Conservation (phyloP, 2,797 vertebrate species). For the Taenioides sp. region DNA sequence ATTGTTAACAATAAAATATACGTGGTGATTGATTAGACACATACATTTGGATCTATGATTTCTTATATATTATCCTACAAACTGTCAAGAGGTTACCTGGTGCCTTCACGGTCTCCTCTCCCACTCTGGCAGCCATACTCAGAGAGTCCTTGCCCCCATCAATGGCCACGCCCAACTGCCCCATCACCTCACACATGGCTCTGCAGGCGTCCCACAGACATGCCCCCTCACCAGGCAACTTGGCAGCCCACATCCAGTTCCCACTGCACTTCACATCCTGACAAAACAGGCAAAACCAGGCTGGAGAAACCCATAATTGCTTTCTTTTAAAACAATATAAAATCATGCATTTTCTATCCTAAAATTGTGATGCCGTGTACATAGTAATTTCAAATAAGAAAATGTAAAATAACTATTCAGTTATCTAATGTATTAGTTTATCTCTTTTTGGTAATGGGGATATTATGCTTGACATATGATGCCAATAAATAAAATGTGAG, state of each 20-base stretch:
- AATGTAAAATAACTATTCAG: too few relatives aligned
- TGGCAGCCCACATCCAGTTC: conserved; percentile 97
- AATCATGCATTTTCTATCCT: not conserved
- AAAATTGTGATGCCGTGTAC: too few relatives aligned
- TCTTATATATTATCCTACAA: not conserved
- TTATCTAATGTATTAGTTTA: not conserved
- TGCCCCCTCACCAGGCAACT: conserved; percentile 85
- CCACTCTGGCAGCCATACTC: conserved; percentile 91
- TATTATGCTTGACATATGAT: not conserved
- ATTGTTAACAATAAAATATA: too few relatives aligned
- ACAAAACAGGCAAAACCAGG: conserved; percentile 13
- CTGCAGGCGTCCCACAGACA: conserved; percentile 84
- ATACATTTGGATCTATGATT: too few relatives aligned
- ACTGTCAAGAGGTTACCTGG: conserved; percentile 75
- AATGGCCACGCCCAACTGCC: conserved; percentile 85
- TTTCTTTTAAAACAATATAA: not conserved
- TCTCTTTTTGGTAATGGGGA: not conserved
- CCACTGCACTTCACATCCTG: conserved; percentile 95
- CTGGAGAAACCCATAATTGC: not conserved
- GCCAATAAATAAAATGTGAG: not conserved
- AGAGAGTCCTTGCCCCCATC: conserved; percentile 95
- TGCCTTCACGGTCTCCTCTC: conserved; percentile 84
- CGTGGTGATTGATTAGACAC: too few relatives aligned
- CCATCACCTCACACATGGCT: conserved; percentile 85
- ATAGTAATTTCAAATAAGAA: too few relatives aligned